phyloP scores from a whole-genome alignment of 2,113 vertebrate genomes.

The Paraplagusia blochii region DNA sequence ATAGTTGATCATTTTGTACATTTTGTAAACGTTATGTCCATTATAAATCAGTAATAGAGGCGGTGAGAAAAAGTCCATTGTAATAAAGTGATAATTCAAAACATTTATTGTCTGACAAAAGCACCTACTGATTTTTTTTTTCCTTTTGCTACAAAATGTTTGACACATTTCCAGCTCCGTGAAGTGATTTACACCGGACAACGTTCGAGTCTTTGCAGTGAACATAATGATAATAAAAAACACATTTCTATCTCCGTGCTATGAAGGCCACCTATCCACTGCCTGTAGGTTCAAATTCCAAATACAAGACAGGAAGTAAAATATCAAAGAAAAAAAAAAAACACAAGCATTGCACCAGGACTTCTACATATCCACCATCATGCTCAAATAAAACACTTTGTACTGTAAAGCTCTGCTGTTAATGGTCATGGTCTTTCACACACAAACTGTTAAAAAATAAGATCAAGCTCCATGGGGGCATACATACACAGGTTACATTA shows the following conservation, averaged over 20 bases:
- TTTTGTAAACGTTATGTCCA: too few species aligned
- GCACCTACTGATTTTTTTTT: slow-evolving; percentile 23
- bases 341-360: slow-evolving; percentile 17
- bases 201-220: slow-evolving; percentile 7
- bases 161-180: slow-evolving; percentile 4
- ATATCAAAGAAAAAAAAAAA: slow-evolving; percentile 3
- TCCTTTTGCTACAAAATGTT: slow-evolving; percentile 8
- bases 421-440: slow-evolving; percentile 13
- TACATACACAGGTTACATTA: slow-evolving; percentile 62
- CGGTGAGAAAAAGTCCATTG: background rate
- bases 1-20: too few species aligned
- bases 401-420: slow-evolving; percentile 30
- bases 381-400: slow-evolving; percentile 44
- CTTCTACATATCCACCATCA: slow-evolving; percentile 4
- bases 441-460: slow-evolving; percentile 16
- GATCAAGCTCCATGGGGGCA: slow-evolving; percentile 60
- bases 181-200: slow-evolving; percentile 16
- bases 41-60: too few species aligned
- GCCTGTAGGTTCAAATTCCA: background rate
- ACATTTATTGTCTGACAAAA: slow-evolving; percentile 49
- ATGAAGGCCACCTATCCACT: slow-evolving; percentile 11
- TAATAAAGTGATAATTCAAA: background rate
- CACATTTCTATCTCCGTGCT: slow-evolving; percentile 5
- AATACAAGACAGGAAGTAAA: slow-evolving; percentile 26
- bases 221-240: slow-evolving; percentile 1